Percentiles rank a stretch among this genome's conserved stretches.
Conservation (phyloP, 2,113 vertebrate genomes). For the Leucopsar rothschildi region DNA sequence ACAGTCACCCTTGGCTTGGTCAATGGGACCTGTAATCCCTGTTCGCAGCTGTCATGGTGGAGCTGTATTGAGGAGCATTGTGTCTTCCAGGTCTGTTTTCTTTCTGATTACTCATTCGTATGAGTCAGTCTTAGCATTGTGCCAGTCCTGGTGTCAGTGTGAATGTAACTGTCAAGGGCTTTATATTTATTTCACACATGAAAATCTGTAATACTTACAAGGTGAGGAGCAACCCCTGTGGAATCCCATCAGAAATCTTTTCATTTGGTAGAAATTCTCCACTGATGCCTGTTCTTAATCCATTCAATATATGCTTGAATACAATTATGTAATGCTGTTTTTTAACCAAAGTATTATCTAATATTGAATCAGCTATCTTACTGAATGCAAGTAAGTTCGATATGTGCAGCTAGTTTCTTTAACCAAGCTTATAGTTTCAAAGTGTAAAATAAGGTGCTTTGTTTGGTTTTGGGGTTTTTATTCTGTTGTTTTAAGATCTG, state of each 20-base stretch:
- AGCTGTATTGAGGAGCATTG: not conserved
- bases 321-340: not conserved
- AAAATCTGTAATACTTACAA: not conserved
- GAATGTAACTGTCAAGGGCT: not conserved
- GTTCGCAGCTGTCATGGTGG: not conserved
- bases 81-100: not conserved
- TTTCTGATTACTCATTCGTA: not conserved
- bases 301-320: not conserved
- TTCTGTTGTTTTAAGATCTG: slow-evolving; percentile 39
- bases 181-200: not conserved
- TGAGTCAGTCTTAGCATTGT: not conserved
- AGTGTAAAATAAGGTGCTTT: slow-evolving; percentile 25
- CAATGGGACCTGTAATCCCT: not conserved
- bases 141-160: not conserved
- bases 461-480: slow-evolving; percentile 18
- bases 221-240: not conserved
- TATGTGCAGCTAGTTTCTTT: not conserved
- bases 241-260: slow-evolving; percentile 22
- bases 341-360: slow-evolving; percentile 14
- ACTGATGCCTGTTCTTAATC: slow-evolving; percentile 2
- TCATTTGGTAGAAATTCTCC: slow-evolving; percentile 4
- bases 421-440: not conserved
- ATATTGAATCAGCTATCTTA: not conserved
- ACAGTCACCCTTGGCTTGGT: not conserved
- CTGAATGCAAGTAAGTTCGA: not conserved